A percentile compares a stretch with the other conserved stretches of the same genome.
These are phyloP conservation scores for Etheostoma nigrum DNA, from an alignment of 2,797 vertebrate species.

Conservation along the genomic window DNA sequence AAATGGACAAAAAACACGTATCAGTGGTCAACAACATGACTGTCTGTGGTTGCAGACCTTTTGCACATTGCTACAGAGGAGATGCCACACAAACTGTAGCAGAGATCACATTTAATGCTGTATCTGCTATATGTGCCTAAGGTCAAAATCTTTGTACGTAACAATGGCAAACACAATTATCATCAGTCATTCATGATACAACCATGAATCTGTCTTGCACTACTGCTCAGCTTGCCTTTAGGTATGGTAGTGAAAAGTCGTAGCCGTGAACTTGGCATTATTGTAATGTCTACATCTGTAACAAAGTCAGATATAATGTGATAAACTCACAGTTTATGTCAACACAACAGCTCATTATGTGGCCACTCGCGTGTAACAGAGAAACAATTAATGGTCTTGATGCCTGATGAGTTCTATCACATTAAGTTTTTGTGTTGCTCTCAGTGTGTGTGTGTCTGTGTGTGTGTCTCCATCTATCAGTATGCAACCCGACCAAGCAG, in stretches of 20 bases:
- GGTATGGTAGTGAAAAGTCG: background rate
- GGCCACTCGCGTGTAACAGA: background rate
- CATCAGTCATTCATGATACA: background rate
- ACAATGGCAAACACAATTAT: background rate
- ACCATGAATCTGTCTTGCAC: background rate
- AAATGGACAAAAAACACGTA: background rate
- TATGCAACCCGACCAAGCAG: conserved; percentile 72
- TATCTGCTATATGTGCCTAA: background rate
- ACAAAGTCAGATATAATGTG: conserved; percentile 6
- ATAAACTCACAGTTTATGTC: conserved; percentile 6
- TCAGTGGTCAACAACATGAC: background rate
- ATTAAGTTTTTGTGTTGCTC: conserved; percentile 49
- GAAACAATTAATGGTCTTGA: conserved; percentile 33
- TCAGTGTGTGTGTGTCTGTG: conserved; percentile 6
- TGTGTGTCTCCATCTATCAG: conserved; percentile 65
- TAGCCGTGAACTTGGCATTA: background rate
- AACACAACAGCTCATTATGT: background rate
- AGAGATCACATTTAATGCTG: background rate
- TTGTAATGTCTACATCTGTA: background rate
- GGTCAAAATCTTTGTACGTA: background rate
- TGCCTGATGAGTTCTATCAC: conserved; percentile 49
- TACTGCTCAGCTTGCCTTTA: background rate
- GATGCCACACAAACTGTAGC: background rate
- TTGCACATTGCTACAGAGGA: background rate
- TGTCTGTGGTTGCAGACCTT: background rate